Evolutionary conservation across 1,140 invertebrate species (phyloP).

Genomic region (Nasonia longicornis): DNA sequence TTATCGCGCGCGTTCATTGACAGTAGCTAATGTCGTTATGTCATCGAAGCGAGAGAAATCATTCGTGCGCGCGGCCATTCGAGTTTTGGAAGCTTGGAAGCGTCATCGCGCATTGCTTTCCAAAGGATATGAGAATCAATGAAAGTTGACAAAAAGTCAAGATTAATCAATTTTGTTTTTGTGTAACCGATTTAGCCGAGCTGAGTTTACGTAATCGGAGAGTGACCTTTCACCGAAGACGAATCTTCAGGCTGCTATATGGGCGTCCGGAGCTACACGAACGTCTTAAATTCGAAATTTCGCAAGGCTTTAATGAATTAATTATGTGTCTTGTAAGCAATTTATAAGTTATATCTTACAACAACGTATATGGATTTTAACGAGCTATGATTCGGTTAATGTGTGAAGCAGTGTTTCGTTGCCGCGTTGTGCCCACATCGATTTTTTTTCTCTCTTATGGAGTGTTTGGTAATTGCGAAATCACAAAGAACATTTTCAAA

Average conservation of each 20-base stretch:
- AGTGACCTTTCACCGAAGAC: conserved; percentile 31
- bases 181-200: conserved; percentile 5
- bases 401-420: no score
- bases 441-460: no score
- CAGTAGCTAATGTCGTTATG: conserved; percentile 7
- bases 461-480: no score
- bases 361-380: not conserved
- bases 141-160: conserved; percentile 2
- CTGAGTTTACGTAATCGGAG: conserved; percentile 10
- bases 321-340: conserved; percentile 26
- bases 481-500: no score
- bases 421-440: no score
- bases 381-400: not conserved
- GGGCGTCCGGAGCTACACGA: not conserved
- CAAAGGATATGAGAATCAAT: not conserved
- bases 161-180: conserved; percentile 14
- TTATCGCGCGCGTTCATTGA: not conserved
- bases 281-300: conserved; percentile 22
- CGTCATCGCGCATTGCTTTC: no score
- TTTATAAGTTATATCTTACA: conserved; percentile 3
- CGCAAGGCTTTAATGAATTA: conserved; percentile 33
- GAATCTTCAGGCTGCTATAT: not conserved
- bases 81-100: not conserved
- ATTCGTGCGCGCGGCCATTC: not conserved
- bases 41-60: not conserved